These are phyloP conservation scores for Pagetopsis macropterus DNA, from an alignment of 2,797 vertebrate genomes.

Conservation along the genomic window DNA sequence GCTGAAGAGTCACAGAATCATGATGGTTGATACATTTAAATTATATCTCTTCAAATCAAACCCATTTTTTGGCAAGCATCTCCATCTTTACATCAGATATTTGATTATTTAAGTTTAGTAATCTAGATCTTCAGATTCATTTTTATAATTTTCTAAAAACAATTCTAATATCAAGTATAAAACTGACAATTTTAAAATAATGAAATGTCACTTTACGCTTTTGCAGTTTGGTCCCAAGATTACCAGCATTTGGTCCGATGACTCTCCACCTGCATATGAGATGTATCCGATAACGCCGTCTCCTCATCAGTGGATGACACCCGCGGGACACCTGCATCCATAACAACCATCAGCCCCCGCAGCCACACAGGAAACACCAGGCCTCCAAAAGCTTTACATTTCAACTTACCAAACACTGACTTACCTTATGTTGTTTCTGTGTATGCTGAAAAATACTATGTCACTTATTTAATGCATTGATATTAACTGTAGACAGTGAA, in stretches of 20 bases:
- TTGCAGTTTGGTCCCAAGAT: conserved; percentile 74
- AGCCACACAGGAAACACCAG: background rate
- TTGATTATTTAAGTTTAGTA: no score
- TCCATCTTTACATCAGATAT: no score
- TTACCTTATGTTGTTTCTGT: background rate
- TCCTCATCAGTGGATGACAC: conserved; percentile 28
- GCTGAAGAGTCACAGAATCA: no score
- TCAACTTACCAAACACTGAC: background rate
- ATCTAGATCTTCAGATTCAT: background rate
- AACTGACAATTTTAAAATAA: background rate
- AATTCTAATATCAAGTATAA: background rate
- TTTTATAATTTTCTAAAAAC: no score
- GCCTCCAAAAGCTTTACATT: background rate
- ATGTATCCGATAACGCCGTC: conserved; percentile 56
- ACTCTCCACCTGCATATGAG: conserved; percentile 45
- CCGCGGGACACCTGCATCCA: background rate
- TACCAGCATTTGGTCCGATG: conserved; percentile 11
- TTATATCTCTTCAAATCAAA: no score
- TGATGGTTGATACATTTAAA: no score
- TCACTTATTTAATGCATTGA: conserved; percentile 24
- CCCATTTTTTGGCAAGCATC: no score
- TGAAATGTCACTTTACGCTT: conserved; percentile 15
- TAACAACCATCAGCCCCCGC: background rate
- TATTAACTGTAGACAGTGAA: conserved; percentile 32
- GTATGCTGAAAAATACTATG: conserved; percentile 14